Percentiles rank a stretch among this genome's conserved stretches.
Conservation (phyloP, 2,797 vertebrate genomes). For the Tenualosa ilisha region DNA sequence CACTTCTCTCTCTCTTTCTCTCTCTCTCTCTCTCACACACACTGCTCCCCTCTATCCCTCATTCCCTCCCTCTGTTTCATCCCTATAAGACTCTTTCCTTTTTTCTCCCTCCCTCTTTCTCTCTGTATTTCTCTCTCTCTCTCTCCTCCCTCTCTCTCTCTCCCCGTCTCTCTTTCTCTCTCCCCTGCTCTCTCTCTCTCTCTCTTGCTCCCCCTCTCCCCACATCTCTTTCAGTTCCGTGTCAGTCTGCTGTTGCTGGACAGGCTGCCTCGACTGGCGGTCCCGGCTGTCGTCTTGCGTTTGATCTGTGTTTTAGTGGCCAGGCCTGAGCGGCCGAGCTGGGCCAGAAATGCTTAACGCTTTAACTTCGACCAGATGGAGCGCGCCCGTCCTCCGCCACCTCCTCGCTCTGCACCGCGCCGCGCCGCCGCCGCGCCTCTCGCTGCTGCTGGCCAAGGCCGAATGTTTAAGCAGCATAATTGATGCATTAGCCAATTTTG, state of each 20-base stretch:
- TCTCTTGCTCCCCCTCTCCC: not conserved
- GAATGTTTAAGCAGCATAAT: conserved; percentile 31
- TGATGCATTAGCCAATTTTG: conserved; percentile 34
- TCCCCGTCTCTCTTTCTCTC: not conserved
- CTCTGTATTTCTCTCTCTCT: not conserved
- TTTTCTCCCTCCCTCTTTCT: not conserved
- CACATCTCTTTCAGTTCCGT: conserved; percentile 6
- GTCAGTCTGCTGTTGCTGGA: not conserved
- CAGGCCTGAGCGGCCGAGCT: not conserved
- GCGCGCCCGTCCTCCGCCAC: not conserved
- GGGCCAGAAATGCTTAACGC: conserved; percentile 29
- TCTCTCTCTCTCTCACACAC: no score
- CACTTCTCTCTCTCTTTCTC: not conserved
- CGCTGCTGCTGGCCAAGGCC: conserved; percentile 31
- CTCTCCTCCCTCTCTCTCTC: not conserved
- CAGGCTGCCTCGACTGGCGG: not conserved
- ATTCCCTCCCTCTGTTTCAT: no score
- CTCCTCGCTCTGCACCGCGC: not conserved
- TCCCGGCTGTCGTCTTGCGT: conserved; percentile 15
- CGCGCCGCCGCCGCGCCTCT: no score
- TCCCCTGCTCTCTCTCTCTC: not conserved
- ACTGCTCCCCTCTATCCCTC: not conserved
- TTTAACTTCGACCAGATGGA: conserved; percentile 35
- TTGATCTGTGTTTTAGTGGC: conserved; percentile 25
- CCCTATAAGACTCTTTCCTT: not conserved